These are phyloP conservation scores for Urosaurus nigricauda DNA, from an alignment of 2,797 vertebrate genomes.

Conservation along the genomic window DNA sequence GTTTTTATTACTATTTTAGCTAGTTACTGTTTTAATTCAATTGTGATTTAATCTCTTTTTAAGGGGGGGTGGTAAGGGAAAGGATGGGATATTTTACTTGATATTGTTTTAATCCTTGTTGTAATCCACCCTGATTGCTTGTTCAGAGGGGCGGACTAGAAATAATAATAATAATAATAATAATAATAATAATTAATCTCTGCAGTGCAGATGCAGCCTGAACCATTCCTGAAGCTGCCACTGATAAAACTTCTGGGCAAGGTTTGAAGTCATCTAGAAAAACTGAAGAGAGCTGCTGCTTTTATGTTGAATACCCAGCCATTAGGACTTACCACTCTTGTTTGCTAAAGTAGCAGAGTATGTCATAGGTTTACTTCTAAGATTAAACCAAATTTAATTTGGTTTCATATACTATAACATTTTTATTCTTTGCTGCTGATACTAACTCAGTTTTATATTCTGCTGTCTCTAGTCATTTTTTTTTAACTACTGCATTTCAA, in stretches of 20 bases:
- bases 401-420: background rate
- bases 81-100: no score
- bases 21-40: no score
- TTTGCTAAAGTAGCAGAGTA: background rate
- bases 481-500: background rate
- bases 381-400: background rate
- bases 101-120: no score
- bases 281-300: rapidly evolving
- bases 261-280: background rate
- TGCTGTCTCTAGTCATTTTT: background rate
- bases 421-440: background rate
- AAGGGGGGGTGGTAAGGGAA: no score
- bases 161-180: no score
- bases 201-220: background rate
- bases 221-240: slow-evolving; percentile 42
- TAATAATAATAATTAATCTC: no score
- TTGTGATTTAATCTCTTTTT: no score
- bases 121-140: no score
- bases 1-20: no score
- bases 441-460: background rate
- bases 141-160: no score
- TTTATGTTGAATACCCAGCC: background rate
- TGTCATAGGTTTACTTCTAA: background rate
- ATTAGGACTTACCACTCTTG: rapidly evolving
- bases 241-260: slow-evolving; percentile 20